Conservation (phyloP, 1,140 invertebrate genomes). For the Aphaenogaster floridana region DNA sequence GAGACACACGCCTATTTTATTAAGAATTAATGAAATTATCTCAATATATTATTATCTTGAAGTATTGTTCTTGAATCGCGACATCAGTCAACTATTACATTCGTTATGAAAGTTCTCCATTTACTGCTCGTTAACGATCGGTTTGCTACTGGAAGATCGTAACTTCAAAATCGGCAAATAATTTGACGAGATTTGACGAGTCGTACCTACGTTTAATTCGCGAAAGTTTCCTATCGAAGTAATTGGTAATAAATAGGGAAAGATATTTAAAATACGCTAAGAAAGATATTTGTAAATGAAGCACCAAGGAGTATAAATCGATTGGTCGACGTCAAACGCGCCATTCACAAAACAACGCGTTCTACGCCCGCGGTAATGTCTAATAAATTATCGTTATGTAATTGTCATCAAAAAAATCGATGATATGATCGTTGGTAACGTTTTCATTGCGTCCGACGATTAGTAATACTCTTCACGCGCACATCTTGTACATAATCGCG, state of each 20-base stretch:
- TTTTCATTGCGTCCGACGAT: slow-evolving; percentile 55
- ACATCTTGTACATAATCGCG: background rate
- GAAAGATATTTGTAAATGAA: slow-evolving; percentile 36
- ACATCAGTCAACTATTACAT: background rate
- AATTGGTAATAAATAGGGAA: slow-evolving; percentile 37
- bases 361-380: slow-evolving; percentile 17
- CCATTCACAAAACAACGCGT: slow-evolving; percentile 35
- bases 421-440: slow-evolving; percentile 68
- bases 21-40: slow-evolving; percentile 21
- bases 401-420: slow-evolving; percentile 60
- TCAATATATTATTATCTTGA: background rate
- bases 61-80: background rate
- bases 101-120: background rate
- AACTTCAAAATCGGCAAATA: slow-evolving; percentile 1
- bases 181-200: background rate
- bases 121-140: background rate
- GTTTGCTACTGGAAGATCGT: background rate
- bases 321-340: slow-evolving; percentile 8
- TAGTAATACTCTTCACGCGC: slow-evolving; percentile 6
- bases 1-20: slow-evolving; percentile 30
- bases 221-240: slow-evolving; percentile 15
- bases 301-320: slow-evolving; percentile 34
- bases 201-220: background rate
- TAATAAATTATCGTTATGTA: slow-evolving; percentile 56
- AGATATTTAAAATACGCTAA: slow-evolving; percentile 34